phyloP scores from a whole-genome alignment of 2,113 vertebrate genomes.

The Mustela nigripes region DNA sequence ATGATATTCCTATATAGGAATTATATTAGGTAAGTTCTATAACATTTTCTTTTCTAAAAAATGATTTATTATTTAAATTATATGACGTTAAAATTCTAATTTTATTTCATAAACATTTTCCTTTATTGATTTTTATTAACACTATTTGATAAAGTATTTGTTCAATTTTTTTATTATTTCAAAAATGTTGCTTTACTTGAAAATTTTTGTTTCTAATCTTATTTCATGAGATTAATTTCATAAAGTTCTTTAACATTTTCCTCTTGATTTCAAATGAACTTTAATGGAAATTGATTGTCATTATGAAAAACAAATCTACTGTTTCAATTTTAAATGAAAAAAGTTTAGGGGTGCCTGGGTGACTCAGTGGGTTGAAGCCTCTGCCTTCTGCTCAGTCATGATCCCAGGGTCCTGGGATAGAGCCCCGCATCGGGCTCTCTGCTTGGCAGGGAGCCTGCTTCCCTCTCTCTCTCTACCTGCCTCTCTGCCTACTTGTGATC shows the following conservation, averaged over 20 bases:
- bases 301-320: background rate
- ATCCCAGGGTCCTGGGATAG: no score
- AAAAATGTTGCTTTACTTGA: background rate
- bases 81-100: background rate
- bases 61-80: background rate
- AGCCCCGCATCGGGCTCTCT: no score
- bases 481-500: no score
- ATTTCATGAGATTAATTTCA: constrained; percentile 10
- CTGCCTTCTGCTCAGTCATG: no score
- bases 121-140: background rate
- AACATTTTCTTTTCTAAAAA: constrained; percentile 25
- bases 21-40: background rate
- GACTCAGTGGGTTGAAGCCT: no score
- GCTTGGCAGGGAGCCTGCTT: no score
- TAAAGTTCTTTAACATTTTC: background rate
- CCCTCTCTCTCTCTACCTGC: no score
- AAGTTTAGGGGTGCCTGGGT: background rate
- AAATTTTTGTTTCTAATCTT: background rate
- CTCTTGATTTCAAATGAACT: background rate
- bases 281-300: background rate
- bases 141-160: background rate
- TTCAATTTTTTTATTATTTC: background rate
- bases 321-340: background rate
- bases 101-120: background rate
- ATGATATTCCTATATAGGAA: background rate